A percentile compares a stretch with the other conserved stretches of the same genome.
phyloP scores from a whole-genome alignment of 2,797 vertebrate genomes.

The Trachurus trachurus region DNA sequence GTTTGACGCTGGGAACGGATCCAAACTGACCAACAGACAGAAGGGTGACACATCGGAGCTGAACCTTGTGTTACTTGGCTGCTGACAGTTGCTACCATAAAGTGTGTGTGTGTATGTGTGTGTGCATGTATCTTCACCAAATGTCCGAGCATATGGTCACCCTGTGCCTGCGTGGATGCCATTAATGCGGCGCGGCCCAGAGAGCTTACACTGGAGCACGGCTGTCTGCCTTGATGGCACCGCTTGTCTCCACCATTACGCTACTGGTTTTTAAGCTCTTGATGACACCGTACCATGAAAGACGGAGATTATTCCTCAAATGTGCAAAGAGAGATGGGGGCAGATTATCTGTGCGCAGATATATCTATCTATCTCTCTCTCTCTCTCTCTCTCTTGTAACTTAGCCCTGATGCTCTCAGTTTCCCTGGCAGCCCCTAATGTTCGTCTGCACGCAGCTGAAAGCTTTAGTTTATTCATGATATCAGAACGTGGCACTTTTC shows the following conservation, averaged over 20 bases:
- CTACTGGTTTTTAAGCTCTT: conserved; percentile 78
- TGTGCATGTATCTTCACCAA: conserved; percentile 59
- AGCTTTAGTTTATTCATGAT: conserved; percentile 79
- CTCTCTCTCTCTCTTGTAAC: conserved; percentile 45
- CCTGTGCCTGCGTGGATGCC: conserved; percentile 72
- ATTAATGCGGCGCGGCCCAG: conserved; percentile 67
- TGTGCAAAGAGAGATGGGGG: conserved; percentile 68
- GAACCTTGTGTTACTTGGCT: conserved; percentile 70
- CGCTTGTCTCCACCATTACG: conserved; percentile 62
- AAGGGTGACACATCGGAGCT: conserved; percentile 51
- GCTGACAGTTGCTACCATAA: conserved; percentile 45
- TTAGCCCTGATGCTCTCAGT: conserved; percentile 58
- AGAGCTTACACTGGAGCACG: conserved; percentile 57
- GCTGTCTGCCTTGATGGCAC: conserved; percentile 57
- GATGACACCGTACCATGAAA: conserved; percentile 72
- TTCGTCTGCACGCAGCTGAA: conserved; percentile 58
- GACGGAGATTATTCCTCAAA: conserved; percentile 80
- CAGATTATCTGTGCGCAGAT: conserved; percentile 76
- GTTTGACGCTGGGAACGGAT: conserved; percentile 23
- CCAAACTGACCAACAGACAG: conserved; percentile 60
- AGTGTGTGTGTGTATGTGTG: conserved; percentile 24
- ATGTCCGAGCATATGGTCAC: conserved; percentile 81
- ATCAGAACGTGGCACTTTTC: conserved; percentile 68
- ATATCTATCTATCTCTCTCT: conserved; percentile 32
- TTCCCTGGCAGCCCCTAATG: conserved; percentile 65